A percentile compares a stretch with the other conserved stretches of the same genome.
Evolutionary conservation across 2,888 invertebrate species (phyloP).

Genomic region (Apeira syringaria): DNA sequence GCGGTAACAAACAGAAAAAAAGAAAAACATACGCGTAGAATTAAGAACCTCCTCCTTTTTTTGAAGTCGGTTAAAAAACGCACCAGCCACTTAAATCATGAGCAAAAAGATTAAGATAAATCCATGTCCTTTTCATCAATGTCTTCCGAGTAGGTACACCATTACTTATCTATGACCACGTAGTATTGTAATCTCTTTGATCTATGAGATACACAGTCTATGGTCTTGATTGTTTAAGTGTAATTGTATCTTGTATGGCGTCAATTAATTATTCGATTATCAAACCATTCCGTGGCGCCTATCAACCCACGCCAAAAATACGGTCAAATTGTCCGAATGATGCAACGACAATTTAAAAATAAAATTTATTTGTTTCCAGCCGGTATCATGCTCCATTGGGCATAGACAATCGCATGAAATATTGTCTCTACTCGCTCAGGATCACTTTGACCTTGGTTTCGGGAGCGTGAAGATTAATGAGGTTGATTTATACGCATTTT

Average conservation of each 20-base stretch:
- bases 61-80: no score
- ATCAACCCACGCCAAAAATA: slow-evolving; percentile 2
- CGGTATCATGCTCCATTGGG: slow-evolving; percentile 60
- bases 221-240: no score
- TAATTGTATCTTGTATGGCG: no score
- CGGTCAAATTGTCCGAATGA: background rate
- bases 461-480: slow-evolving; percentile 7
- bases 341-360: slow-evolving; percentile 43
- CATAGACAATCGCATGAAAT: slow-evolving; percentile 63
- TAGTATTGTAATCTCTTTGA: no score
- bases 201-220: no score
- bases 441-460: slow-evolving; percentile 33
- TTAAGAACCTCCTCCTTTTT: no score
- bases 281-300: slow-evolving; percentile 8
- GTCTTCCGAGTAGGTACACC: no score
- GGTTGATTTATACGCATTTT: background rate
- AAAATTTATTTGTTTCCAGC: slow-evolving; percentile 50
- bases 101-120: no score
- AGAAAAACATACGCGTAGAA: no score
- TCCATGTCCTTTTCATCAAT: background rate
- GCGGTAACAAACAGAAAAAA: no score
- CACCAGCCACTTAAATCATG: no score
- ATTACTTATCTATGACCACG: no score
- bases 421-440: slow-evolving; percentile 34
- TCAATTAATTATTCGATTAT: background rate